Base-by-base conservation (phyloP, 1,140 invertebrate species). In the Spodoptera litura region DNA sequence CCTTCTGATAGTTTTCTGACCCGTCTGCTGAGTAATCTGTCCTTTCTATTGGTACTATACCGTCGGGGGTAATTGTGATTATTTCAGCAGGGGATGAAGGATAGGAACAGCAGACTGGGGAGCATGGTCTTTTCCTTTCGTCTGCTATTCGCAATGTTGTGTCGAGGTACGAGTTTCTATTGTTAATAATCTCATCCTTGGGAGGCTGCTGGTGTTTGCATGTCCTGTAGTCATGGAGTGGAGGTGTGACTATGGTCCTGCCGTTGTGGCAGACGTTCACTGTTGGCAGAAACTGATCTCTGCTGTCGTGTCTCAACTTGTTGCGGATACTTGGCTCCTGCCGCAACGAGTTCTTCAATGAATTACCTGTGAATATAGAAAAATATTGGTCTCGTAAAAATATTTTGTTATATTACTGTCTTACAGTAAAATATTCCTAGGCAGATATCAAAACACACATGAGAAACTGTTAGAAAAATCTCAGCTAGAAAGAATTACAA, bases 341-440 rank as follows among this genome's bases (percentile, higher is more conserved):
- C 31, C 62, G 51, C 35, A 77, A 10, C 3, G 61, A 77, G n/a
- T 55, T 78, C 35, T 66, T 62, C 4, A 59, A 11, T 12, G 80
- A 79, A 73, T 81, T 78, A 52, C 80, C 80, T 81, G 77, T 25
- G 76, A 79, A 49, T 56, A 12, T 27, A 25, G 13, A 15, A n/a
- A 9, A 5, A 31, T 13, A n/a, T 55, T 15, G 25, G 12, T 52
- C 44, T 12, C 3, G 13, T 27, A 35, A 62, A 13, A 62, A 11
- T 62, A 44, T 44, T 44, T 10, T 8, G 38, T 8, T 0, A 8
- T 44, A 20, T 20, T 20, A 20, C 20, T 20, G 20, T 20, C 0
- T 0, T 0, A 20, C 20, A 6, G 31, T 44, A 44, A 44, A 4
- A 44, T 44, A 44, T 8, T 44, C 38, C 9, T 44, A 0, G 2